Conservation (phyloP, 2,888 invertebrate species). For the Drosophila setosimentum region DNA sequence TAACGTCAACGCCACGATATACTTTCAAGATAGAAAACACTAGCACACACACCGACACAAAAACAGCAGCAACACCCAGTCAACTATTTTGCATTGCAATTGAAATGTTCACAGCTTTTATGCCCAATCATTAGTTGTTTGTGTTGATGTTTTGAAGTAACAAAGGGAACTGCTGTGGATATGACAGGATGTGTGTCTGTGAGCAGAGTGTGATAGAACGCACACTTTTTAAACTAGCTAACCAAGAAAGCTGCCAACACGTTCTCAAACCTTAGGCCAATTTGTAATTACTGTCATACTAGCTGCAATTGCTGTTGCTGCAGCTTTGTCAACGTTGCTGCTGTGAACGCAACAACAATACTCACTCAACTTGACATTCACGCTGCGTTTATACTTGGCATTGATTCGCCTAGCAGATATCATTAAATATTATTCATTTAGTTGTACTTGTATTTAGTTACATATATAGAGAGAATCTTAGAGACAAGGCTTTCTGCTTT, state of each 20-base stretch:
- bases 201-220: neutral
- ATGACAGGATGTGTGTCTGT: neutral
- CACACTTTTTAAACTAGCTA: constrained; percentile 1
- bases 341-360: constrained; percentile 5
- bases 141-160: neutral
- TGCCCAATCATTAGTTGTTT: constrained; percentile 44
- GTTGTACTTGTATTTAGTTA: neutral
- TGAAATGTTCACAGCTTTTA: constrained; percentile 69
- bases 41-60: neutral
- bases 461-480: neutral
- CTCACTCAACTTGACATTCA: neutral
- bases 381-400: neutral
- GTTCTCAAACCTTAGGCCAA: constrained; percentile 3
- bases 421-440: neutral
- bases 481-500: neutral
- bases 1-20: constrained; percentile 54
- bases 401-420: neutral
- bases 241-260: constrained; percentile 10
- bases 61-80: constrained; percentile 23
- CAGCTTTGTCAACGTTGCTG: constrained; percentile 7
- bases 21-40: constrained; percentile 29
- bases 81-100: constrained; percentile 75
- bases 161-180: too few relatives aligned
- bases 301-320: constrained; percentile 7
- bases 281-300: neutral